Evolutionary conservation across 2,797 vertebrate species (phyloP), one percentile per base, ranked within the genome.

Genomic region (Rhyacichthys aspro): DNA sequence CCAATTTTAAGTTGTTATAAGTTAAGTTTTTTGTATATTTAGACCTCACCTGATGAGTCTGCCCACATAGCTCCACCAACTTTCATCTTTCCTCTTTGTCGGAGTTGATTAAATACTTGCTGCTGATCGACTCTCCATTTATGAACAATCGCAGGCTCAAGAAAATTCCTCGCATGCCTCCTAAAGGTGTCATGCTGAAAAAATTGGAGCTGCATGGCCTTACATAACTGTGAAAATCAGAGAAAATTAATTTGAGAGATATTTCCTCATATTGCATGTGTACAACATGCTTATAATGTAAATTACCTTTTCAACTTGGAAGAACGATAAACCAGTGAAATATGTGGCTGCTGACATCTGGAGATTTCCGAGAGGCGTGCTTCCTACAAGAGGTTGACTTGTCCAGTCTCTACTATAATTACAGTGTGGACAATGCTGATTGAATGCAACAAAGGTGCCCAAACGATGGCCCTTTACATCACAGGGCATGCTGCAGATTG

Each of bases 341-440:
- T 57, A 66, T n/a, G 50, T 23, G 6, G 63, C 63, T 37, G 63
- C 54, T 6, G 63, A 66, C 23, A 57, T n/a, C 11, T 57, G 54
- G 28, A 66, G 14, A 37, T 57, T 43, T 12, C 54, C 46, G 0
- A 55, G 43, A 38, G 61, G 52, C 5, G 36, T 46, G 9, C 36
- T 55, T 28, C 61, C 52, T 3, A 28, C 32, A 15, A 63, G 8
- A 5, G 60, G 61, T 11, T 63, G 61, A 46, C 54, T 66, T 17
- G 57, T 42, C 63, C 63, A 66, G 8, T 39, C 12, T 14, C 54
- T 49, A n/a, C 4, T 57, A 15, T 55, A 47, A 36, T 45, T 16
- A 36, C 55, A 58, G 15, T 23, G 33, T 9, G 42, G 33, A 34
- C 55, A 58, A 9, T 45, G 32, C 18, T 58, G 55, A 18, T 18